Evolutionary conservation across 2,113 vertebrate genomes (phyloP), one percentile per base, ranked within the genome.

Genomic region (Addax nasomaculatus): DNA sequence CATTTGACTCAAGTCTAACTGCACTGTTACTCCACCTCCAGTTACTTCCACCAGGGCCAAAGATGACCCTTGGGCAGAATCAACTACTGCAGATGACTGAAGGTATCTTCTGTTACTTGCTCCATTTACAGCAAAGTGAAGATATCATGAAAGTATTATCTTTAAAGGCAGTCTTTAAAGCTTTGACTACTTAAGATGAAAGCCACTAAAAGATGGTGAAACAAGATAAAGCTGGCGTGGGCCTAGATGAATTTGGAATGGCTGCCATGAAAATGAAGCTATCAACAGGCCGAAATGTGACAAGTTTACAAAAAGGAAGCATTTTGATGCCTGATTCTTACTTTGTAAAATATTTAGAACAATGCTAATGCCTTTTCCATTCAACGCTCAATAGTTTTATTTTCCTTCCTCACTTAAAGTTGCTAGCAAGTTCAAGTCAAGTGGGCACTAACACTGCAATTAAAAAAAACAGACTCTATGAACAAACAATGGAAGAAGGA

Each of bases 351-450:
- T 67, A 60, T 62, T 90, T 19, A 91, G 89, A 97, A 97, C 85
- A 97, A 96, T 93, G 78, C 58, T 93, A 93, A 93, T 93, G 55
- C 36, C 14, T 94, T 97, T 90, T 93, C 94, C 92, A 89, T 70
- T 96, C 62, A 87, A 94, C 17, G 16, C 33, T 92, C 70, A 96
- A 96, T 84, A 58, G 85, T 80, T 94, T 88, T 58, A 95, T 93
- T 97, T 98, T 97, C 94, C 60, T 95, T 95, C 93, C 90, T 93
- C 62, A 85, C 14, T 90, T 33, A 79, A 89, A 51, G 58, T 7
- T 89, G 58, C 80, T 62, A 33, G 39, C 17, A n/a, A 93, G 36
- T 87, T 70, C 13, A 93, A 93, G 78, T 85, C 36, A 55, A 39
- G 36, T 45, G 70, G 30, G 27, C 17, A 92, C 36, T 88, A 57